phyloP scores from a whole-genome alignment of 2,113 vertebrate species.

The Anoura caudifer region DNA sequence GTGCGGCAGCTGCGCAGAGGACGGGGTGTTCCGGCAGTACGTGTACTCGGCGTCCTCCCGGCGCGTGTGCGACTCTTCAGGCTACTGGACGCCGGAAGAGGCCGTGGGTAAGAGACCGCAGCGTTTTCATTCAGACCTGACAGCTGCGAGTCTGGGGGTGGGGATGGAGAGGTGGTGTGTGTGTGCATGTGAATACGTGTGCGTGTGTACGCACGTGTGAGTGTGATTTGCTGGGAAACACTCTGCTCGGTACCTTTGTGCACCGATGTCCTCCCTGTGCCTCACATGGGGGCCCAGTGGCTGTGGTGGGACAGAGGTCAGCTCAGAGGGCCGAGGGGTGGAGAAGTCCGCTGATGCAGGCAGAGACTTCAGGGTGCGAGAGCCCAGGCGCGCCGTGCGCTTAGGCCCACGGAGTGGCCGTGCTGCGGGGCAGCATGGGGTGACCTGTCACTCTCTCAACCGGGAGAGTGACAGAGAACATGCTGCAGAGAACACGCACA shows the following conservation, averaged over 20 bases:
- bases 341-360: neutral
- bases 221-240: neutral
- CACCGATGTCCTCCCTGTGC: neutral
- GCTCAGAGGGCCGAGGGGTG: neutral
- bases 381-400: neutral
- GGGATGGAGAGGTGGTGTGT: neutral
- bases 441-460: neutral
- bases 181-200: neutral
- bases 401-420: neutral
- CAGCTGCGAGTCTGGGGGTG: neutral
- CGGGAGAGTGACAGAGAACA: neutral
- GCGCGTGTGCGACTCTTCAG: conserved; percentile 92
- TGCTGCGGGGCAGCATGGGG: neutral
- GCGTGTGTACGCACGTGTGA: neutral
- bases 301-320: neutral
- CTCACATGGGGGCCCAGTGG: accelerated
- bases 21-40: conserved; percentile 90
- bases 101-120: conserved; percentile 87
- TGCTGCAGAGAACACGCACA: neutral
- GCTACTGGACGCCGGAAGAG: conserved; percentile 98
- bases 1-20: conserved; percentile 89
- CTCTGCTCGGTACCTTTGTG: neutral
- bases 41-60: conserved; percentile 90
- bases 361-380: neutral
- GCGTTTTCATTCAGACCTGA: neutral